Evolutionary conservation across 53 echinoderm and acorn worm species (phyloP).

Genomic region (Patiria pectinifera): DNA sequence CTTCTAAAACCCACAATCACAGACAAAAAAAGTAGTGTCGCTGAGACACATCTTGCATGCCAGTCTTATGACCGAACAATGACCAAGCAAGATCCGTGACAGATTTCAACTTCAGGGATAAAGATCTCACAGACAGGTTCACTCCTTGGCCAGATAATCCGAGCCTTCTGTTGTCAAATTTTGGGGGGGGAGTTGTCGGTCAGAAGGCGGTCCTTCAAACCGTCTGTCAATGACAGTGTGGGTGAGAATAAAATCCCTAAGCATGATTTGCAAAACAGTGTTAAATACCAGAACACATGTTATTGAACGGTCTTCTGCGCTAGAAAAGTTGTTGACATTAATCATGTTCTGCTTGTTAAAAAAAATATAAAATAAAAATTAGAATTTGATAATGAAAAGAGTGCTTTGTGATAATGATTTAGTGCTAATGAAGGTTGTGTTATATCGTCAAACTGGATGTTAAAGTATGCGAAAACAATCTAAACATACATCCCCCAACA

Average conservation of each 20-base stretch:
- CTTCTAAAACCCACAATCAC: no score
- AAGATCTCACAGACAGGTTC: slow-evolving; percentile 17
- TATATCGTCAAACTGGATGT: no score
- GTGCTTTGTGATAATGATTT: no score
- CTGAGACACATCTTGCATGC: neutral
- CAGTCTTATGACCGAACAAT: neutral
- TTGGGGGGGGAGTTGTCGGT: neutral
- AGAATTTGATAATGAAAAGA: no score
- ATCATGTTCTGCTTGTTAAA: no score
- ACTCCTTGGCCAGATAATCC: slow-evolving; percentile 28
- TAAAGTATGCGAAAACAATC: no score
- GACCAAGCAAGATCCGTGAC: slow-evolving; percentile 25
- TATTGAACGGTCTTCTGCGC: neutral
- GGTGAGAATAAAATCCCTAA: neutral
- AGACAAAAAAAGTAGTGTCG: no score
- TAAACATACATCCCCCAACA: no score
- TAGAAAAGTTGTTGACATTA: no score
- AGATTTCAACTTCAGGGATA: neutral
- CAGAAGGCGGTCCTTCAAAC: neutral
- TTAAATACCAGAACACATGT: neutral
- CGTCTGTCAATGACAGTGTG: slow-evolving; percentile 1
- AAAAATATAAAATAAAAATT: no score
- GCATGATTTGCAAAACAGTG: slow-evolving; percentile 1
- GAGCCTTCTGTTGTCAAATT: slow-evolving; percentile 10
- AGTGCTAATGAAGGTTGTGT: no score